A percentile compares a stretch with the other conserved stretches of the same genome.
These are phyloP conservation scores for Holacanthella duospinosa DNA, from an alignment of 2,888 invertebrate genomes.

Conservation along the genomic window DNA sequence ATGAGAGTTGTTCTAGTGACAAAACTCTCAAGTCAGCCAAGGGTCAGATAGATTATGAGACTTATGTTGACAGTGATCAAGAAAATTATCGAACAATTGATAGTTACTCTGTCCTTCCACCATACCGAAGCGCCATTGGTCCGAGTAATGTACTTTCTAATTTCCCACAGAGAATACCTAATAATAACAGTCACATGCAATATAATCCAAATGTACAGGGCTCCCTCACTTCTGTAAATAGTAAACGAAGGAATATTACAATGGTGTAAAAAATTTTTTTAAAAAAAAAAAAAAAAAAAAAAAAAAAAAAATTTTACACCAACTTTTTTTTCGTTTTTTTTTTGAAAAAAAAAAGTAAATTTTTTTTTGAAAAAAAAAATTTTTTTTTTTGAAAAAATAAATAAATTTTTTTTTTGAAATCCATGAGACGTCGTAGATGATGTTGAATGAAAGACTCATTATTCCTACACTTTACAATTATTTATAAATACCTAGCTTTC, in stretches of 20 bases:
- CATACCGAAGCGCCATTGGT: slow-evolving; percentile 10
- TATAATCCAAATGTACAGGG: slow-evolving; percentile 49
- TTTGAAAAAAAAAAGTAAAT: too few species aligned
- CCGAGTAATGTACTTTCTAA: slow-evolving; percentile 11
- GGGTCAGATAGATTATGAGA: slow-evolving; percentile 35
- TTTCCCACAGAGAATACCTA: slow-evolving; percentile 13
- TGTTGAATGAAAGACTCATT: too few species aligned
- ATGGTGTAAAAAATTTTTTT: slow-evolving; percentile 51
- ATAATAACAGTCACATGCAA: slow-evolving; percentile 26
- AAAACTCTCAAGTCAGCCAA: slow-evolving; percentile 16
- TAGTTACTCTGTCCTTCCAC: slow-evolving; percentile 24
- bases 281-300: too few species aligned
- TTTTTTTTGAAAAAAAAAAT: too few species aligned
- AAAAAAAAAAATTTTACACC: too few species aligned
- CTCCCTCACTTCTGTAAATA: slow-evolving; percentile 49
- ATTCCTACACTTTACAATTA: too few species aligned
- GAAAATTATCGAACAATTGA: slow-evolving; percentile 35
- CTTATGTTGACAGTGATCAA: slow-evolving; percentile 18
- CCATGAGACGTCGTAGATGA: too few species aligned
- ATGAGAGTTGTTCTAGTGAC: slow-evolving; percentile 33
- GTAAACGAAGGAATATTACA: slow-evolving; percentile 48
- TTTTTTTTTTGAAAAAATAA: too few species aligned
- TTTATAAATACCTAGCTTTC: too few species aligned
- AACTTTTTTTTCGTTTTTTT: too few species aligned
- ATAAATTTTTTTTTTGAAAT: too few species aligned